Conservation (phyloP, 2,113 vertebrate species). For the Protobothrops mucrosquamatus region DNA sequence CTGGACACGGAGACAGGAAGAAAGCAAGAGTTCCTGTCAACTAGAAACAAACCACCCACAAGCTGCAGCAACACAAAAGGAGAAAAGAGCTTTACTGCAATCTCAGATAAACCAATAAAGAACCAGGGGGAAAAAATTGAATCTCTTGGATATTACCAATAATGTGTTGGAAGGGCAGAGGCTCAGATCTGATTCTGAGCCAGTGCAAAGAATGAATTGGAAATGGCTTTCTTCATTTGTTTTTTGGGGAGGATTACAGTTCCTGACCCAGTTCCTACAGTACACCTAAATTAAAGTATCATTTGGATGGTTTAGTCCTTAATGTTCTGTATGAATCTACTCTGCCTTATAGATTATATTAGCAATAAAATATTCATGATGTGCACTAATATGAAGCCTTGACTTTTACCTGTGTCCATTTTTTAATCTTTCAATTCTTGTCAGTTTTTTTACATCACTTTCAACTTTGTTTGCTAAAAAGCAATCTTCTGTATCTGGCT, state of each 20-base stretch:
- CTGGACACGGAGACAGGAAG: background rate
- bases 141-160: background rate
- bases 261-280: background rate
- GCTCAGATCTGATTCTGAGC: background rate
- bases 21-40: background rate
- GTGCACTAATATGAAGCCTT: background rate
- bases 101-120: background rate
- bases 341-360: background rate
- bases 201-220: background rate
- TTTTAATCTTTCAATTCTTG: background rate
- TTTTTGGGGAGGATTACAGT: background rate
- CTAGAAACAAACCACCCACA: background rate
- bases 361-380: background rate
- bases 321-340: background rate
- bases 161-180: background rate
- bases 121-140: background rate
- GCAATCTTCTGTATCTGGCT: background rate
- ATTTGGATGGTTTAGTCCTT: background rate
- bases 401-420: background rate
- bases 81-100: background rate
- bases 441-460: background rate
- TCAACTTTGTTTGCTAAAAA: background rate
- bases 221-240: background rate
- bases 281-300: background rate
- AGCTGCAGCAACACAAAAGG: background rate